Evolutionary conservation across 2,113 vertebrate species (phyloP).

Genomic region (Brachirus orientalis): DNA sequence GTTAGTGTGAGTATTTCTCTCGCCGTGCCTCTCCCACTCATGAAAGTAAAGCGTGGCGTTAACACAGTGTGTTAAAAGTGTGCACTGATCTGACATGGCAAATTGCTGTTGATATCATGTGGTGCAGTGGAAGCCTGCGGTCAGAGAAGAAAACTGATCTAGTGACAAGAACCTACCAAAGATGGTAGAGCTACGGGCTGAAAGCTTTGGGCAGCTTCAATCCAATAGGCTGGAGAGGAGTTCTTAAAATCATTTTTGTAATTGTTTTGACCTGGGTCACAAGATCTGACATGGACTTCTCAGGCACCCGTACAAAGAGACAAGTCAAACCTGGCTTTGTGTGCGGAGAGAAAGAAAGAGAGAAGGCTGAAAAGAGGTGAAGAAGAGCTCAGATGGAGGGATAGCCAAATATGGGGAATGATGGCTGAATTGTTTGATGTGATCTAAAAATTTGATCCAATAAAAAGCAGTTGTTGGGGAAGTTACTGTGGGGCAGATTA

Average conservation of each 20-base stretch:
- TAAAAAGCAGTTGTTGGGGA: conserved; percentile 8
- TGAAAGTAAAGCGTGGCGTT: too few relatives aligned
- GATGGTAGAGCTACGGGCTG: conserved; percentile 27
- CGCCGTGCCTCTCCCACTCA: neutral
- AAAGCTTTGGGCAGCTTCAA: conserved; percentile 14
- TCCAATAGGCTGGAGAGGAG: conserved; percentile 12
- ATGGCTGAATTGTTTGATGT: too few relatives aligned
- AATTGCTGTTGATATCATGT: neutral
- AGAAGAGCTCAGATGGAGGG: conserved; percentile 20
- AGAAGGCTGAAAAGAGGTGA: conserved; percentile 17
- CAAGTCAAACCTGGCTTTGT: conserved; percentile 24
- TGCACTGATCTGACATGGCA: neutral
- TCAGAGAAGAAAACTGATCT: neutral
- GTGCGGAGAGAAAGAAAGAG: too few relatives aligned
- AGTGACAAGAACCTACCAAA: conserved; percentile 22
- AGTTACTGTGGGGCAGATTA: conserved; percentile 27
- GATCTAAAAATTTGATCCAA: too few relatives aligned
- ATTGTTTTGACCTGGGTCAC: conserved; percentile 50
- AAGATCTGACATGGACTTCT: conserved; percentile 33
- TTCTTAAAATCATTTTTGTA: conserved; percentile 36
- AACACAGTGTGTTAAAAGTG: neutral
- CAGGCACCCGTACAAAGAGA: conserved; percentile 56
- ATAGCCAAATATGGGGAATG: conserved; percentile 37
- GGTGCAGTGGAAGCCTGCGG: neutral
- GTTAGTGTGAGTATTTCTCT: neutral